These are phyloP conservation scores for Andrena haemorrhoa DNA, from an alignment of 2,888 invertebrate genomes.

Conservation along the genomic window DNA sequence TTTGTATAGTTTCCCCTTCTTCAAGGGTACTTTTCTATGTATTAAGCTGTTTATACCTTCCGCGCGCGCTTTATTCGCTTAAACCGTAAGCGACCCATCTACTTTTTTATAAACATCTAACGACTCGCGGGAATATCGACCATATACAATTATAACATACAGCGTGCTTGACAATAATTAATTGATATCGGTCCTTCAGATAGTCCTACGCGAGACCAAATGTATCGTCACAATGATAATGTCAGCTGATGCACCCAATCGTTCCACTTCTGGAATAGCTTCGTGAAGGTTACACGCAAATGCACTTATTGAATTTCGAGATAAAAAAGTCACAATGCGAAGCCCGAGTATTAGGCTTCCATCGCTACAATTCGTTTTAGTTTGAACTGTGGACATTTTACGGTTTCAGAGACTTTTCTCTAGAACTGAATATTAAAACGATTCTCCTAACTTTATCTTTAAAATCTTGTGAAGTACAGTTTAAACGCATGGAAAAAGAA, in stretches of 20 bases:
- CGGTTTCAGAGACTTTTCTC: no score
- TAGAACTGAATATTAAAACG: no score
- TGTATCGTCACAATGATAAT: slow-evolving; percentile 24
- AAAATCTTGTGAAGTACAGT: no score
- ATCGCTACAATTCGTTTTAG: no score
- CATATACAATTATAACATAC: slow-evolving; percentile 50
- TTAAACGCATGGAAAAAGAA: no score
- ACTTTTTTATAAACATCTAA: slow-evolving; percentile 47
- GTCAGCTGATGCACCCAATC: background rate
- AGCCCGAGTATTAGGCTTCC: no score
- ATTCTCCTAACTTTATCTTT: no score
- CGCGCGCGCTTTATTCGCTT: slow-evolving; percentile 44
- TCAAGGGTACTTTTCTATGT: slow-evolving; percentile 33
- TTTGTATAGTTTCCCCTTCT: slow-evolving; percentile 33
- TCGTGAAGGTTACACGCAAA: no score
- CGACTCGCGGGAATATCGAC: slow-evolving; percentile 43
- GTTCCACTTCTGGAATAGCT: background rate
- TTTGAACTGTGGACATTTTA: no score
- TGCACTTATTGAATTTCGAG: no score
- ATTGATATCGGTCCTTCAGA: slow-evolving; percentile 51
- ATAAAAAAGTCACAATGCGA: no score
- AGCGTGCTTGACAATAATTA: slow-evolving; percentile 70
- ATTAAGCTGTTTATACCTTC: slow-evolving; percentile 45
- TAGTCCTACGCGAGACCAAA: slow-evolving; percentile 46
- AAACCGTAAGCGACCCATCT: slow-evolving; percentile 21